Percentiles rank a stretch among this genome's conserved stretches.
Conservation (phyloP, 2,113 vertebrate genomes). For the Colistium nudipinnis region DNA sequence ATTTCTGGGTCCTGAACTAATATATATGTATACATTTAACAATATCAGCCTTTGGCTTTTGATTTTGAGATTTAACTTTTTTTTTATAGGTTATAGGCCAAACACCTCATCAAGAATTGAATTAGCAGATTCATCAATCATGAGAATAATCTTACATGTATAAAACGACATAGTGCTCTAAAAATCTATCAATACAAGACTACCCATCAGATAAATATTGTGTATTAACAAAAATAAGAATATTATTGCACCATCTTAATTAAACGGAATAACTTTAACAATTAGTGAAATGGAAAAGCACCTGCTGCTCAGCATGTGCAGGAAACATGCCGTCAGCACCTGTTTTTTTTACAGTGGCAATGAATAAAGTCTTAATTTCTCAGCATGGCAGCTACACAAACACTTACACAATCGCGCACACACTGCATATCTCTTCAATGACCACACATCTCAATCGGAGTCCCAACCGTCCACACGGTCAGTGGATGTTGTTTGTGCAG, state of each 20-base stretch:
- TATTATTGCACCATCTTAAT: neutral
- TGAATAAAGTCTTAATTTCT: constrained; percentile 21
- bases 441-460: constrained; percentile 19
- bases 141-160: neutral
- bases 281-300: constrained; percentile 4
- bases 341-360: neutral
- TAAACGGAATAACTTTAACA: neutral
- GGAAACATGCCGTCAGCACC: constrained; percentile 18
- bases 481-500: constrained; percentile 76
- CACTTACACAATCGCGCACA: neutral
- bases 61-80: too few relatives aligned
- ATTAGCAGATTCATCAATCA: neutral
- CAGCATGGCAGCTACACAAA: constrained; percentile 26
- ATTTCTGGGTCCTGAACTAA: neutral
- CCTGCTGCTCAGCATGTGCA: constrained; percentile 22
- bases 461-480: constrained; percentile 28
- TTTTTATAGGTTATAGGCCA: neutral
- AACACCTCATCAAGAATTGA: neutral
- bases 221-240: neutral
- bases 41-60: too few relatives aligned
- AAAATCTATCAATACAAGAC: neutral
- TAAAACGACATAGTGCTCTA: neutral
- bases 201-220: neutral
- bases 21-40: too few relatives aligned
- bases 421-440: constrained; percentile 51